Conservation (phyloP, 2,888 invertebrate species). For the Elegia similella region DNA sequence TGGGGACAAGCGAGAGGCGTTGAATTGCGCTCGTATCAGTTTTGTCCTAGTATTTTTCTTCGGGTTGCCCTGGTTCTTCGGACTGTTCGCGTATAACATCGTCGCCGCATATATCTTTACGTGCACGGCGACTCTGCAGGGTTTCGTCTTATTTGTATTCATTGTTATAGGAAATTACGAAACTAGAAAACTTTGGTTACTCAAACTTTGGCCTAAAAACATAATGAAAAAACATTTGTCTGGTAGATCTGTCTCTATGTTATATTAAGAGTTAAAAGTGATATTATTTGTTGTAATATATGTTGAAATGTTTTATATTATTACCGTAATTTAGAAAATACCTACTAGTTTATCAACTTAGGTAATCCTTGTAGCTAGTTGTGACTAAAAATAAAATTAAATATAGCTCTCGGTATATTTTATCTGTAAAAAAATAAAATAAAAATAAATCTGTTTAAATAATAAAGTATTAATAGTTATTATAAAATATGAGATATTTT, state of each 20-base stretch:
- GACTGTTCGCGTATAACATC: constrained; percentile 66
- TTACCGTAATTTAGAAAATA: no score
- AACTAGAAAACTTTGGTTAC: constrained; percentile 80
- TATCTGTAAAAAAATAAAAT: no score
- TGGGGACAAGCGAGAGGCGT: constrained; percentile 43
- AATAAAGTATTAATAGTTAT: no score
- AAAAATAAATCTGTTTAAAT: no score
- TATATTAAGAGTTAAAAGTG: neutral
- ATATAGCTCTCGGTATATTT: no score
- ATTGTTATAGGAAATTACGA: constrained; percentile 82
- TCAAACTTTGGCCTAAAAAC: constrained; percentile 49
- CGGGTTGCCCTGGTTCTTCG: constrained; percentile 83
- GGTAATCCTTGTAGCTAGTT: no score
- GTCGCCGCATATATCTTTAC: constrained; percentile 81
- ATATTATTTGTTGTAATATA: no score
- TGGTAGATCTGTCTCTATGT: neutral
- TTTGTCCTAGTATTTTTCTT: constrained; percentile 82
- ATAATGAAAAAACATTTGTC: neutral
- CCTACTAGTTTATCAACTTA: no score
- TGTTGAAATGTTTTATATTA: no score
- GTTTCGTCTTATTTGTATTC: constrained; percentile 82
- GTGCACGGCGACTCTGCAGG: constrained; percentile 79
- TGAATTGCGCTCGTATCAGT: constrained; percentile 80
- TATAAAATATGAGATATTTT: no score
- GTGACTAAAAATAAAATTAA: no score